Evolutionary conservation across 2,888 invertebrate species (phyloP).

Genomic region (Cecidostiba fungosa): DNA sequence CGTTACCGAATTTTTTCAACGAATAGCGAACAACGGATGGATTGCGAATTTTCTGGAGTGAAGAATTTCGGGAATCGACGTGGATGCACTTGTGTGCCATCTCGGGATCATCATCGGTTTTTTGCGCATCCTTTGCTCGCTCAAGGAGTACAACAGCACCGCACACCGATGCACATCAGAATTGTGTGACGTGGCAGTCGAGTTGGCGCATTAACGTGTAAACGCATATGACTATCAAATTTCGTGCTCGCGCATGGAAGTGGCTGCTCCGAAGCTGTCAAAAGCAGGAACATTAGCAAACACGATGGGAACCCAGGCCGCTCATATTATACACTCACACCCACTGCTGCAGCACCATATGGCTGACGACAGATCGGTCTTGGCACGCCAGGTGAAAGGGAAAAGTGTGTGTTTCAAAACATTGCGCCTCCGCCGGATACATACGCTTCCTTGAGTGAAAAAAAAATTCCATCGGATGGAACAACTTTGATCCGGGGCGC

Average conservation of each 20-base stretch:
- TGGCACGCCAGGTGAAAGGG: slow-evolving; percentile 19
- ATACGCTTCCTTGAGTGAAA: neutral
- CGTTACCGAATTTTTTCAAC: neutral
- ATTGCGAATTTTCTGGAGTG: neutral
- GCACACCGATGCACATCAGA: neutral
- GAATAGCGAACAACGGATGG: neutral
- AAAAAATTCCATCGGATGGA: neutral
- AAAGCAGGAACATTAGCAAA: slow-evolving; percentile 42
- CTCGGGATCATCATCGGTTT: neutral
- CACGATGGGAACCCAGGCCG: slow-evolving; percentile 49
- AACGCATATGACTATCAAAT: slow-evolving; percentile 28
- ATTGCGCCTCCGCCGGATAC: neutral
- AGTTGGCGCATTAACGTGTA: slow-evolving; percentile 14
- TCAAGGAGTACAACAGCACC: neutral
- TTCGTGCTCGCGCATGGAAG: slow-evolving; percentile 29
- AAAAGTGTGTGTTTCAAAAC: slow-evolving; percentile 13
- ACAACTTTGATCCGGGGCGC: neutral
- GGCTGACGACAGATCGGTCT: slow-evolving; percentile 31
- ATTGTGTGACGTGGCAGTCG: neutral
- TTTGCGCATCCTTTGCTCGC: neutral
- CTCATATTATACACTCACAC: neutral
- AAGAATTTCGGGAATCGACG: neutral
- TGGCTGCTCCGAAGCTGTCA: slow-evolving; percentile 26
- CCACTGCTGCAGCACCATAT: slow-evolving; percentile 20
- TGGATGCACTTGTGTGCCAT: no score